A percentile compares a stretch with the other conserved stretches of the same genome.
phyloP scores from a whole-genome alignment of 2,113 vertebrate genomes.

The Callithrix jacchus region DNA sequence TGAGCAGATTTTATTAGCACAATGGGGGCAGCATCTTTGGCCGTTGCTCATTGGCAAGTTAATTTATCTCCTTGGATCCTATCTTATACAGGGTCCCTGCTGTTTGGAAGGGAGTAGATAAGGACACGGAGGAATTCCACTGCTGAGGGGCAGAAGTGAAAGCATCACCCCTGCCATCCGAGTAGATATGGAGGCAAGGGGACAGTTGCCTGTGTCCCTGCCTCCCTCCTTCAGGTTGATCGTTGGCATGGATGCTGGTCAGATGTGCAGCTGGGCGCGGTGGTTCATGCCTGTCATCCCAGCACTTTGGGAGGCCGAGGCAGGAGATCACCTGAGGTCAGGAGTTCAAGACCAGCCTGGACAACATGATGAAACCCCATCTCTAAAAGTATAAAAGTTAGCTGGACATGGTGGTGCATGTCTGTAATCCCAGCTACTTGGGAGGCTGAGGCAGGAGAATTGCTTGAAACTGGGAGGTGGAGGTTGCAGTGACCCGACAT shows the following conservation, averaged over 20 bases:
- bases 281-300: too few species aligned
- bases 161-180: not conserved
- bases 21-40: not conserved
- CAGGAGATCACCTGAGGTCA: too few species aligned
- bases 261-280: rapidly evolving
- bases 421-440: too few species aligned
- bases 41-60: not conserved
- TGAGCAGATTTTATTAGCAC: not conserved
- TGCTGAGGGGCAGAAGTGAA: not conserved
- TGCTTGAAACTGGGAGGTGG: too few species aligned
- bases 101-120: not conserved
- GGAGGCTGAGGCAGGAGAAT: too few species aligned
- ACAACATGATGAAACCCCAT: too few species aligned
- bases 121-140: not conserved
- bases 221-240: not conserved
- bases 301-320: too few species aligned
- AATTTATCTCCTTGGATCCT: not conserved
- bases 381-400: too few species aligned
- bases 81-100: not conserved
- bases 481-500: too few species aligned
- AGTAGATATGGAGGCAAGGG: not conserved
- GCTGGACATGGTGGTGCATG: too few species aligned
- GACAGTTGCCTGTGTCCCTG: not conserved
- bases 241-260: not conserved
- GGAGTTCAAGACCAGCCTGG: too few species aligned